Evolutionary conservation across 1,140 invertebrate species (phyloP).

Genomic region (Paracyclopina nana): DNA sequence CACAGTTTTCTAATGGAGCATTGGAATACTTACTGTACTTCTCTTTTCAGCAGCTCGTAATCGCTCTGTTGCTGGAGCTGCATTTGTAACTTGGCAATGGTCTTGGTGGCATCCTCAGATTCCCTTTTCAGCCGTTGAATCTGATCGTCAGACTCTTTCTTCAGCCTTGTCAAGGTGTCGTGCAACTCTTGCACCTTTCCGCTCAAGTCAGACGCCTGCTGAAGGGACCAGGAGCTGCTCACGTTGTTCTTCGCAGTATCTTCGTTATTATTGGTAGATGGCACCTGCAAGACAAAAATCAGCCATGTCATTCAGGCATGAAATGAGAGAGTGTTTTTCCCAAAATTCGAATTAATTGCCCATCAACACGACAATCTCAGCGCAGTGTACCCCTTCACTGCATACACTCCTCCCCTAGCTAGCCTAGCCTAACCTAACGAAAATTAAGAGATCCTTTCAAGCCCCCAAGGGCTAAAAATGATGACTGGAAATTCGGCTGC

Average conservation of each 20-base stretch:
- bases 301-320: too few relatives aligned
- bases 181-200: slow-evolving; percentile 9
- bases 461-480: not conserved
- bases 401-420: too few relatives aligned
- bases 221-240: too few relatives aligned
- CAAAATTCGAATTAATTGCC: too few relatives aligned
- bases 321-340: not conserved
- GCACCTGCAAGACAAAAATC: too few relatives aligned
- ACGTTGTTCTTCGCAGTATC: too few relatives aligned
- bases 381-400: too few relatives aligned
- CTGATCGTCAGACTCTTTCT: slow-evolving; percentile 5
- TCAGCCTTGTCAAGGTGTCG: not conserved
- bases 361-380: too few relatives aligned
- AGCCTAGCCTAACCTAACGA: not conserved
- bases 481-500: too few relatives aligned
- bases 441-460: not conserved
- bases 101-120: slow-evolving; percentile 6
- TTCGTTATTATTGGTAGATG: too few relatives aligned
- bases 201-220: too few relatives aligned
- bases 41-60: slow-evolving; percentile 10
- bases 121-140: slow-evolving; percentile 7
- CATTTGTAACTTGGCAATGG: slow-evolving; percentile 13
- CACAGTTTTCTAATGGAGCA: too few relatives aligned
- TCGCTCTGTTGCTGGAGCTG: slow-evolving; percentile 13
- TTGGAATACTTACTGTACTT: slow-evolving; percentile 7